These are phyloP conservation scores for Spheniscus humboldti DNA, from an alignment of 2,797 vertebrate species.

Conservation along the genomic window DNA sequence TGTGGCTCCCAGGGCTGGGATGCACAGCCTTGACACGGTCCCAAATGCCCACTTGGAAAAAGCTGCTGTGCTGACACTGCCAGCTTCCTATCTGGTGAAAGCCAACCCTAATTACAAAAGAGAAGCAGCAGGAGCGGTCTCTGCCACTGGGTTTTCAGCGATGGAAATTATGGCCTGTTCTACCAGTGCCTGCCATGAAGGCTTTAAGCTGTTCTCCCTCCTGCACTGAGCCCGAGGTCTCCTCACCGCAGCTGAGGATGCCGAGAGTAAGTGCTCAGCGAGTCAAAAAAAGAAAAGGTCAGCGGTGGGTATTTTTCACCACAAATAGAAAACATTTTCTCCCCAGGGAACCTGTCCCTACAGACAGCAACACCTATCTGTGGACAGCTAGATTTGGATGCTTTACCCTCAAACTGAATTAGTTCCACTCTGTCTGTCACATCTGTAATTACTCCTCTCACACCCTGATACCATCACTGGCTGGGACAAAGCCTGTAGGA, in stretches of 20 bases:
- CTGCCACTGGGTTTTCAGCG: not conserved
- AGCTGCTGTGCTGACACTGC: not conserved
- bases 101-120: not conserved
- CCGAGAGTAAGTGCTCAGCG: not conserved
- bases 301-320: not conserved
- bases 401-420: not conserved
- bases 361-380: not conserved
- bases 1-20: not conserved
- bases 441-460: not conserved
- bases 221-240: not conserved
- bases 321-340: not conserved
- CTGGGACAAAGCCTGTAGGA: not conserved
- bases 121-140: not conserved
- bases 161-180: not conserved
- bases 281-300: not conserved
- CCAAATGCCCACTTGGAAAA: not conserved
- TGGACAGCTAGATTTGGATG: not conserved
- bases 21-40: not conserved
- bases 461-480: not conserved
- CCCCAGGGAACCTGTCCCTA: not conserved
- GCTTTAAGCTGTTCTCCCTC: not conserved
- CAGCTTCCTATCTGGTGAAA: not conserved
- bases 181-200: not conserved
- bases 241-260: not conserved
- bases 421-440: not conserved